Percentiles rank a stretch among this genome's conserved stretches.
phyloP scores from a whole-genome alignment of 2,797 vertebrate species.

The Rhabdophis nuchalis region DNA sequence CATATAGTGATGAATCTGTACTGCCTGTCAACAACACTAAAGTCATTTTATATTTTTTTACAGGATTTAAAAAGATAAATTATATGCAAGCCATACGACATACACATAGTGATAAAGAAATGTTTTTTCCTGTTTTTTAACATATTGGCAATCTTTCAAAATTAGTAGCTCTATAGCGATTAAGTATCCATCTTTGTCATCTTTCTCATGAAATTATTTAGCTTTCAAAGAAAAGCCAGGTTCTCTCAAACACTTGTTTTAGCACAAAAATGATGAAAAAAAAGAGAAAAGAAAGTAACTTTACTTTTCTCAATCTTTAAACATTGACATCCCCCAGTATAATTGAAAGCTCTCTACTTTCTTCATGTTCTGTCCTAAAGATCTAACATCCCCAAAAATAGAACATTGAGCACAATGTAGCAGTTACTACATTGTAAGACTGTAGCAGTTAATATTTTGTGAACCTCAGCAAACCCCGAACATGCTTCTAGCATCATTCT shows the following conservation, averaged over 20 bases:
- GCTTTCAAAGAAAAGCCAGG: background rate
- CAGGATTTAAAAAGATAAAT: background rate
- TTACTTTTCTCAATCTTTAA: background rate
- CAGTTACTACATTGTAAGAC: background rate
- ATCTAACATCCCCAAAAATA: background rate
- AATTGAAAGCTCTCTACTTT: background rate
- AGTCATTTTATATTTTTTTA: background rate
- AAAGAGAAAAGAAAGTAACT: background rate
- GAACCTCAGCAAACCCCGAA: background rate
- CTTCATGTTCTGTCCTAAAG: background rate
- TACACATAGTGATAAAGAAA: background rate
- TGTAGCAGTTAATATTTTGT: background rate
- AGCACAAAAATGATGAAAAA: background rate
- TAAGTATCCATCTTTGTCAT: background rate
- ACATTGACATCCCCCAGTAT: background rate
- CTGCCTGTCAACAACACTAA: background rate
- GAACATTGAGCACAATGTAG: background rate
- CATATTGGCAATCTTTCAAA: background rate
- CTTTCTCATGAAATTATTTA: background rate
- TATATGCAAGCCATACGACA: background rate
- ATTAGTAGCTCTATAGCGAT: background rate
- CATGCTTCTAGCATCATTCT: background rate
- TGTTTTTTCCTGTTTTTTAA: background rate
- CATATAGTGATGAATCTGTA: background rate
- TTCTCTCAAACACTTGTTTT: background rate